These are phyloP conservation scores for Mesoligia furuncula DNA, from an alignment of 2,888 invertebrate genomes.

Conservation along the genomic window DNA sequence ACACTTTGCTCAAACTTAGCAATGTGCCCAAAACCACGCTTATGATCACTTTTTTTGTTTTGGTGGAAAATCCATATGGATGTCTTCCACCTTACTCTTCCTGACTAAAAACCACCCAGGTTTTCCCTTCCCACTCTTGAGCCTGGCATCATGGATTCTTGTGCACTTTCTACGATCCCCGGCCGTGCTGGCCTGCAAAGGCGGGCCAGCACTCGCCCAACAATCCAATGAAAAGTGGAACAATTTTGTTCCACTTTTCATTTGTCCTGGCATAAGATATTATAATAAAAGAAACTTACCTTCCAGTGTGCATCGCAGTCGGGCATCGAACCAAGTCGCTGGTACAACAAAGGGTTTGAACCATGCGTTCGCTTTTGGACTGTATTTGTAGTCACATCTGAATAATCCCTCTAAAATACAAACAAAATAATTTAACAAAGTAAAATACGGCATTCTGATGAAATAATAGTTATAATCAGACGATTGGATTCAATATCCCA, in stretches of 20 bases:
- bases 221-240: too few species aligned
- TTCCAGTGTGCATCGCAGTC: constrained; percentile 43
- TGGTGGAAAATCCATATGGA: too few species aligned
- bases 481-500: not conserved
- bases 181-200: too few species aligned
- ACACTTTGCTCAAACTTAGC: too few species aligned
- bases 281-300: constrained; percentile 26
- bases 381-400: constrained; percentile 51
- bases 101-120: too few species aligned
- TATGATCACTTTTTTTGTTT: too few species aligned
- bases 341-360: constrained; percentile 42
- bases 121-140: too few species aligned
- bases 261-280: not conserved
- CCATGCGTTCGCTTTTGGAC: constrained; percentile 27
- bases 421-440: not conserved
- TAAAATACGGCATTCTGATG: not conserved
- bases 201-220: too few species aligned
- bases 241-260: not conserved
- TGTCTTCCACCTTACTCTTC: too few species aligned
- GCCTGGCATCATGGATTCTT: too few species aligned
- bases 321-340: constrained; percentile 48
- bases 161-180: too few species aligned
- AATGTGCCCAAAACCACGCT: too few species aligned
- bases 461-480: not conserved
- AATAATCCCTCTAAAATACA: constrained; percentile 33